Percentiles rank a stretch among this genome's conserved stretches.
phyloP scores from a whole-genome alignment of 2,113 vertebrate genomes.

The mouse (Mus musculus) region GRCm39 chr3:71873501-71874000 shows the following conservation, averaged over 20 bases:
- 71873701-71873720: slow-evolving; percentile 27
- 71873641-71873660: slow-evolving; percentile 42
- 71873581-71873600: neutral
- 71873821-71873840: neutral
- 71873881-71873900: neutral
- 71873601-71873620: neutral
- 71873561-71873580: neutral
- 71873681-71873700: slow-evolving; percentile 50
- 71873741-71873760: neutral
- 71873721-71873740: neutral
- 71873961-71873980: neutral
- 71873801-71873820: slow-evolving; percentile 34
- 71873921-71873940: neutral
- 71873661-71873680: slow-evolving; percentile 70
- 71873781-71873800: slow-evolving; percentile 13
- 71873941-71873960: neutral
- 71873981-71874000: neutral
- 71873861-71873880: neutral
- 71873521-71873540: neutral
- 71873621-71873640: neutral
- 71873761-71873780: neutral
- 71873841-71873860: neutral
- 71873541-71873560: neutral
- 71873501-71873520: neutral
- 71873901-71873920: neutral